phyloP scores from a whole-genome alignment of 2,797 vertebrate genomes.

The Rhabdomys pumilio region DNA sequence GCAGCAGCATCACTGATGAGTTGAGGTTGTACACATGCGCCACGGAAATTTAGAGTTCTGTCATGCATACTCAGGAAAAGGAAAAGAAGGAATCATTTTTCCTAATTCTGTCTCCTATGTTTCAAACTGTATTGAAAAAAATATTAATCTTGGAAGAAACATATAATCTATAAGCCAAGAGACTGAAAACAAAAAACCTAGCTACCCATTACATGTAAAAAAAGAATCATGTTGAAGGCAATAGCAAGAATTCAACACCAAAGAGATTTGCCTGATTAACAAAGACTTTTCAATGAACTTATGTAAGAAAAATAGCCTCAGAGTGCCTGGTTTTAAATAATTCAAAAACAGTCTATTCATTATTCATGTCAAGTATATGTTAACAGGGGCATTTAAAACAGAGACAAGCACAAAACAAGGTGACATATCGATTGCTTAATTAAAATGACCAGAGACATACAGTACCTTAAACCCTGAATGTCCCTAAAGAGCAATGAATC shows the following conservation, averaged over 20 bases:
- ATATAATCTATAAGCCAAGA: not conserved
- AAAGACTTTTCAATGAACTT: not conserved
- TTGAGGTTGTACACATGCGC: not conserved
- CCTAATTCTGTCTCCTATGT: not conserved
- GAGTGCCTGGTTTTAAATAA: not conserved
- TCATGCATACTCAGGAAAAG: not conserved
- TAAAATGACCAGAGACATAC: not conserved
- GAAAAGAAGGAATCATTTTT: not conserved
- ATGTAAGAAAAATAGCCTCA: not conserved
- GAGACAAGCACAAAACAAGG: not conserved
- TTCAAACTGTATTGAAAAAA: not conserved
- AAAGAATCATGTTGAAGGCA: not conserved
- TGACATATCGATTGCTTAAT: not conserved
- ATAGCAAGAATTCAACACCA: not conserved
- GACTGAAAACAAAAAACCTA: not conserved
- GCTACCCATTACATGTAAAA: not conserved
- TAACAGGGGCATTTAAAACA: not conserved
- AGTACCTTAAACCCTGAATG: not conserved
- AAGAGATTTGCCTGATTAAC: not conserved
- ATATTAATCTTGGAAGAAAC: not conserved
- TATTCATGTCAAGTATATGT: constrained; percentile 2
- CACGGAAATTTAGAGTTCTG: not conserved
- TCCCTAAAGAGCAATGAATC: not conserved
- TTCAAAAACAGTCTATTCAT: constrained; percentile 20
- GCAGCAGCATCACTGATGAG: no score